These are phyloP conservation scores for Drosophila niveifrons DNA, from an alignment of 2,888 invertebrate species.

Conservation along the genomic window DNA sequence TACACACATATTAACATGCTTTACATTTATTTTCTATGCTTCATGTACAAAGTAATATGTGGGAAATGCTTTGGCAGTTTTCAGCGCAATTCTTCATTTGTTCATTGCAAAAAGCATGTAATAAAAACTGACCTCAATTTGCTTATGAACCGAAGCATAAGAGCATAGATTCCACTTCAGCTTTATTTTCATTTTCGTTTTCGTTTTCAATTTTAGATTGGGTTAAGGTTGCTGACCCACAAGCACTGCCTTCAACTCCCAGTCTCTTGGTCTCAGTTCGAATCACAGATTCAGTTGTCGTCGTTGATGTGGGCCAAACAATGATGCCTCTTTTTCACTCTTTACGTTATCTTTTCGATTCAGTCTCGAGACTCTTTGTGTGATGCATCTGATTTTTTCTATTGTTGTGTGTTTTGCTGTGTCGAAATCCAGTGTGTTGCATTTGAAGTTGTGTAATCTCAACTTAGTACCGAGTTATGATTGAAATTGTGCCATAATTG, in stretches of 20 bases:
- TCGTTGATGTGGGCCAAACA: constrained; percentile 29
- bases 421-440: constrained; percentile 30
- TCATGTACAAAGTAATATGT: constrained; percentile 12
- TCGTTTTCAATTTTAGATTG: constrained; percentile 46
- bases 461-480: constrained; percentile 15
- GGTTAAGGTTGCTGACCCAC: constrained; percentile 59
- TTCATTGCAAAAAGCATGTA: constrained; percentile 23
- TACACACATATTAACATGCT: neutral
- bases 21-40: neutral
- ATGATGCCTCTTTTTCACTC: constrained; percentile 26
- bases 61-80: constrained; percentile 42
- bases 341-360: neutral
- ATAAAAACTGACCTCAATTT: constrained; percentile 60
- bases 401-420: constrained; percentile 24
- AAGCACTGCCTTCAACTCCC: constrained; percentile 8
- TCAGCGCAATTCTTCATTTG: constrained; percentile 18
- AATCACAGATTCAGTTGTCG: constrained; percentile 12
- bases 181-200: constrained; percentile 35
- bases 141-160: constrained; percentile 30
- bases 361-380: constrained; percentile 2
- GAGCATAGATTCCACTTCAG: constrained; percentile 6
- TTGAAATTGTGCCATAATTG: constrained; percentile 34
- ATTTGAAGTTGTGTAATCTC: constrained; percentile 36
- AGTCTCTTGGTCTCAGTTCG: neutral
- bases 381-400: constrained; percentile 32